Percentiles rank a stretch among this genome's conserved stretches.
Conservation (phyloP, 2,113 vertebrate genomes). For the Mystacornis crossleyi region DNA sequence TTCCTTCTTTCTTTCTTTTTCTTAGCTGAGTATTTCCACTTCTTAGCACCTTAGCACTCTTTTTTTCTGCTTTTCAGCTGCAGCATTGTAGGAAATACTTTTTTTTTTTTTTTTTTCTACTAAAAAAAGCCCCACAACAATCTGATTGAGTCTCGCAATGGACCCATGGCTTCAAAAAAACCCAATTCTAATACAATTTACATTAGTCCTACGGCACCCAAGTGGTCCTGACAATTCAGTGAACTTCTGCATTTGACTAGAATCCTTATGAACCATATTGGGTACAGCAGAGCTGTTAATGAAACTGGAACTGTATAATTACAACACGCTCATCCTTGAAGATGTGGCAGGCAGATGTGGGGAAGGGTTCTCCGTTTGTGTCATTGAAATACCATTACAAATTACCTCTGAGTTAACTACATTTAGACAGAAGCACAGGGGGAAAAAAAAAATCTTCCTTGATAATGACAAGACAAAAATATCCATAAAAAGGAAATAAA, state of each 20-base stretch:
- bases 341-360: not conserved
- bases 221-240: not conserved
- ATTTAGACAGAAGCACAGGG: conserved; percentile 12
- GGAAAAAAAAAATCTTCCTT: not conserved
- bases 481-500: conserved; percentile 43
- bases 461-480: conserved; percentile 48
- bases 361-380: not conserved
- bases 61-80: not conserved
- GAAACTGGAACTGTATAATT: conserved; percentile 18
- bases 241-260: not conserved
- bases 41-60: not conserved
- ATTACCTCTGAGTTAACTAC: not conserved
- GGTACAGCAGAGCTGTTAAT: conserved; percentile 15
- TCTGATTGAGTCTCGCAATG: not conserved
- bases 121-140: not conserved
- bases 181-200: not conserved
- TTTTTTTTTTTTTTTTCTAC: not conserved
- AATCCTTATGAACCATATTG: not conserved
- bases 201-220: not conserved
- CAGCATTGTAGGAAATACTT: not conserved
- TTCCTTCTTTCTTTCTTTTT: not conserved
- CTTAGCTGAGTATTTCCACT: not conserved
- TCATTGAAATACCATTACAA: conserved; percentile 23
- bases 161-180: not conserved
- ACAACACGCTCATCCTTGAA: not conserved